Conservation (phyloP, 2,888 invertebrate genomes). For the Villa cingulata region DNA sequence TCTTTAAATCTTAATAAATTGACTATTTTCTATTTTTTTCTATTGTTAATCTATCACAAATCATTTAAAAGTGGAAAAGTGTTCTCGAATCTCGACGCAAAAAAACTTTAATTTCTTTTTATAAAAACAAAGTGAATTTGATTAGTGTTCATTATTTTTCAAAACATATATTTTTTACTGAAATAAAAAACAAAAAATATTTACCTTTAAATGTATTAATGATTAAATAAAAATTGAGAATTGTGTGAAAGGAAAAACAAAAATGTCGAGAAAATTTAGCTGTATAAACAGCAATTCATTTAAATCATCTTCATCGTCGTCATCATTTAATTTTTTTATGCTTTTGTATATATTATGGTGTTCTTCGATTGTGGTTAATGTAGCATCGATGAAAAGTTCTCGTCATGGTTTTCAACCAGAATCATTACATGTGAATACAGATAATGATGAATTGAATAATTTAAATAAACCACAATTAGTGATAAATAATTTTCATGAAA, state of each 20-base stretch:
- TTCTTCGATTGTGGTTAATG: not conserved
- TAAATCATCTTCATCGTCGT: not conserved
- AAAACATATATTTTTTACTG: too few species aligned
- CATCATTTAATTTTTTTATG: too few species aligned
- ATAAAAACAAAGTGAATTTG: too few species aligned
- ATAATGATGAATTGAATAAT: constrained; percentile 5
- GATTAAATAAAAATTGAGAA: not conserved
- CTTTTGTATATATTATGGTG: not conserved
- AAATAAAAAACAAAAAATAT: not conserved
- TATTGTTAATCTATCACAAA: too few species aligned
- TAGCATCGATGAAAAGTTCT: constrained; percentile 2
- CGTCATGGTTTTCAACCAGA: constrained; percentile 12
- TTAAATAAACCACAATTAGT: not conserved
- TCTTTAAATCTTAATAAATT: too few species aligned
- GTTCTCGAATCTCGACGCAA: too few species aligned
- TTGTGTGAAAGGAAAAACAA: not conserved
- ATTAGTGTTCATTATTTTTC: too few species aligned
- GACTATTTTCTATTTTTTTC: too few species aligned
- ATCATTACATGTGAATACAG: constrained; percentile 10
- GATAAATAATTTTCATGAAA: not conserved
- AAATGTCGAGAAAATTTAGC: not conserved
- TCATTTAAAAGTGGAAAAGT: too few species aligned
- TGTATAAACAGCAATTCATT: not conserved
- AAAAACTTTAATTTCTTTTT: too few species aligned
- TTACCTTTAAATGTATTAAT: not conserved